Evolutionary conservation across 2,797 vertebrate species (phyloP).

Genomic region (Tokudaia muenninki): DNA sequence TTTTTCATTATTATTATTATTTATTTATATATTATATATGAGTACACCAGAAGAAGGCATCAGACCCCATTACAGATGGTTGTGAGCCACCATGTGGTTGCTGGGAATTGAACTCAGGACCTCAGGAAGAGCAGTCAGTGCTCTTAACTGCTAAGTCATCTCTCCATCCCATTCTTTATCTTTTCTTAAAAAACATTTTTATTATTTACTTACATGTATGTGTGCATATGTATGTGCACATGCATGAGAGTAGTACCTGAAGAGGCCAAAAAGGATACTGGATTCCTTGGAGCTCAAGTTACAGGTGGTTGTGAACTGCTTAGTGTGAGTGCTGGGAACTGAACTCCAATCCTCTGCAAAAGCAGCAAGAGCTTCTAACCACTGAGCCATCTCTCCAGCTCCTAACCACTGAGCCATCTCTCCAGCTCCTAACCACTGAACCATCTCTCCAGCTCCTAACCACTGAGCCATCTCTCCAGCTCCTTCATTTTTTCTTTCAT

Average conservation of each 20-base stretch:
- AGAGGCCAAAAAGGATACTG: neutral
- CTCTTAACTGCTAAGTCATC: too few species aligned
- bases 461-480: neutral
- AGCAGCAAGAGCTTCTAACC: neutral
- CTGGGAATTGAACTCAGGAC: too few species aligned
- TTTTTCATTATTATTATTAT: neutral
- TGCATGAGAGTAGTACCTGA: neutral
- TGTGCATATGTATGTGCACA: neutral
- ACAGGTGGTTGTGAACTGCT: neutral
- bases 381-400: neutral
- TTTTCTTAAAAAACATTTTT: neutral
- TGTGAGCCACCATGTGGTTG: too few species aligned
- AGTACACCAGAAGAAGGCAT: too few species aligned
- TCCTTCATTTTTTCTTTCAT: neutral
- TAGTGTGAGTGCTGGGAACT: neutral
- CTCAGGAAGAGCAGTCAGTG: too few species aligned
- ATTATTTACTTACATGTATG: neutral
- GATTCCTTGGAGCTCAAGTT: neutral
- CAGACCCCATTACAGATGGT: too few species aligned
- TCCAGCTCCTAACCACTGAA: neutral
- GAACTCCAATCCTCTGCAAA: neutral
- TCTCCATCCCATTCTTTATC: neutral
- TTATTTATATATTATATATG: too few species aligned
- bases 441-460: neutral
- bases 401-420: neutral